Conservation (phyloP, 2,113 vertebrate species). For the Myotis yumanensis region DNA sequence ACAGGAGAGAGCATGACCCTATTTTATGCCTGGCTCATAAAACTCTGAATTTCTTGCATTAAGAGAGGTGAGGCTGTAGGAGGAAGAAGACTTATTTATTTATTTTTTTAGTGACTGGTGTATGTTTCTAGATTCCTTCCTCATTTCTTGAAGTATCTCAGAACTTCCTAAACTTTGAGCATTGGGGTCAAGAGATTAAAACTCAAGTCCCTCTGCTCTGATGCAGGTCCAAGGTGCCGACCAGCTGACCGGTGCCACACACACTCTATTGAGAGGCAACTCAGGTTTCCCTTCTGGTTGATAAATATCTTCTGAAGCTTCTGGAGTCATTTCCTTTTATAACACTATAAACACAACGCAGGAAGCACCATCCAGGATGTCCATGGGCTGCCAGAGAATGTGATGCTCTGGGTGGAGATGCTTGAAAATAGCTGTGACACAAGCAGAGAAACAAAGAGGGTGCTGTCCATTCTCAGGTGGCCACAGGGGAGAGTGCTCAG, state of each 20-base stretch:
- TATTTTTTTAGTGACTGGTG: neutral
- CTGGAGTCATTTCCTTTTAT: neutral
- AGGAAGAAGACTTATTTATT: neutral
- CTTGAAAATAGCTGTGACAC: neutral
- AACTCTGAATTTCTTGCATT: neutral
- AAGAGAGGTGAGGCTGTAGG: neutral
- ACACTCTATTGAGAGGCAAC: neutral
- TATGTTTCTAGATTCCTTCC: slow-evolving; percentile 18
- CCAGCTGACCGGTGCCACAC: neutral
- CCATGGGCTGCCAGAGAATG: neutral
- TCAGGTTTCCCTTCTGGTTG: neutral
- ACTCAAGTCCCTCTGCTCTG: neutral
- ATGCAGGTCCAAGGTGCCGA: neutral
- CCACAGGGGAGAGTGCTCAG: neutral
- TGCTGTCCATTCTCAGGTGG: neutral
- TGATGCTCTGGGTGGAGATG: neutral
- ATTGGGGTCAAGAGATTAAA: neutral
- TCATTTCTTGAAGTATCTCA: neutral
- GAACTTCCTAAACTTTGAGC: neutral
- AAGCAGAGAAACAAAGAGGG: neutral
- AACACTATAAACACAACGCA: neutral
- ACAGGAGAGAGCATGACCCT: neutral
- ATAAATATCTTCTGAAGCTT: neutral
- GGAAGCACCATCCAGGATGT: neutral
- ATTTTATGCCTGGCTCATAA: neutral